Conservation (phyloP, 2,113 vertebrate genomes). For the Gila orcuttii region DNA sequence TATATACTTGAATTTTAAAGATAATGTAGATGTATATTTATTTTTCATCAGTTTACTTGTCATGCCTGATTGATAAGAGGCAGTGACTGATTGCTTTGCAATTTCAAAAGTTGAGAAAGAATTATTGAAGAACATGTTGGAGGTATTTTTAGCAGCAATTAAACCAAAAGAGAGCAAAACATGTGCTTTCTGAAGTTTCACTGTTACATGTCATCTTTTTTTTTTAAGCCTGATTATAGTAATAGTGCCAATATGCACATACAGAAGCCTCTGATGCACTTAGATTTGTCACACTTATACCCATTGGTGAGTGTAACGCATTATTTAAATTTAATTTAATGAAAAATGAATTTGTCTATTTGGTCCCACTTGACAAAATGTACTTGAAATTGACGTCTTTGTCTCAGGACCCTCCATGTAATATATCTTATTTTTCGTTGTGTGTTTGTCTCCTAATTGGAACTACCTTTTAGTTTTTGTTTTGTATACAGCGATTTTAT, state of each 20-base stretch:
- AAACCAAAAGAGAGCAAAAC: not conserved
- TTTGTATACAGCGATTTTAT: not conserved
- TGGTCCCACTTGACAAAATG: slow-evolving; percentile 8
- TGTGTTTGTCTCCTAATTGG: not conserved
- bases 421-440: not conserved
- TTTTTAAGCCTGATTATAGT: not conserved
- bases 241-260: slow-evolving; percentile 1
- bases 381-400: not conserved
- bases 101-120: not conserved
- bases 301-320: slow-evolving; percentile 22
- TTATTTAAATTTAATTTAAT: slow-evolving; percentile 28
- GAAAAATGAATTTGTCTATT: not conserved
- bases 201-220: slow-evolving; percentile 2
- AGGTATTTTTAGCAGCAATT: not conserved
- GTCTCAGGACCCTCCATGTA: not conserved
- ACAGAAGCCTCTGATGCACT: not conserved
- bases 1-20: slow-evolving; percentile 60
- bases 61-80: not conserved
- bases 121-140: not conserved
- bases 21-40: slow-evolving; percentile 37
- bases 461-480: not conserved
- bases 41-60: not conserved
- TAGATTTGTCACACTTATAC: not conserved
- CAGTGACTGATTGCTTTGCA: not conserved
- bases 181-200: not conserved